Evolutionary conservation across 2,888 invertebrate genomes (phyloP).

Genomic region (Rugalucina vietnamica): DNA sequence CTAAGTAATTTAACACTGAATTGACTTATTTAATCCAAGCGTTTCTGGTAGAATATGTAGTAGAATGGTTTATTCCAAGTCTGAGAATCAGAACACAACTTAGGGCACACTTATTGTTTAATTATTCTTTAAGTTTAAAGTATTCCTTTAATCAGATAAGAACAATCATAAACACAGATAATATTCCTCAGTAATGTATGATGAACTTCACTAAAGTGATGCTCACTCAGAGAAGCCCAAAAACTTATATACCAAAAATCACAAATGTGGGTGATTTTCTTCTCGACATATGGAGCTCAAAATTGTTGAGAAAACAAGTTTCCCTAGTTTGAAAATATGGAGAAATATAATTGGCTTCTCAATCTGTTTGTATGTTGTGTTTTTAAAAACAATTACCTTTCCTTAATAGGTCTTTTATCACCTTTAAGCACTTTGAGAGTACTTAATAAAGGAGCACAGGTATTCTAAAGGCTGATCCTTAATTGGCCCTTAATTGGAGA

Average conservation of each 20-base stretch:
- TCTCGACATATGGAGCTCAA: conserved; percentile 18
- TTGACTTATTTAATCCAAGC: too few species aligned
- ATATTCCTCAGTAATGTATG: background rate
- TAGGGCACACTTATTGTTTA: too few species aligned
- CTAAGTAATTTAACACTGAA: too few species aligned
- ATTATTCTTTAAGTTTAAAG: too few species aligned
- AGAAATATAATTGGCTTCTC: background rate
- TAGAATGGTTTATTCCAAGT: too few species aligned
- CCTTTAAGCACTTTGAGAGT: conserved; percentile 47
- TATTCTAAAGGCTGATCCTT: conserved; percentile 39
- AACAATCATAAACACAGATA: background rate
- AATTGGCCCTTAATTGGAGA: conserved; percentile 38
- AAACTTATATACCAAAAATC: background rate
- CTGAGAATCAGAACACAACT: too few species aligned
- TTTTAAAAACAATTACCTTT: conserved; percentile 53
- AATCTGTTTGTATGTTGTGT: background rate
- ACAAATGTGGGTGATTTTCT: background rate
- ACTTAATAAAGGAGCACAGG: conserved; percentile 27
- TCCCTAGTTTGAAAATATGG: background rate
- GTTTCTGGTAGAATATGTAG: too few species aligned
- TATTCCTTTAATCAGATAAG: background rate
- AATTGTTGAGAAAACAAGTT: conserved; percentile 22
- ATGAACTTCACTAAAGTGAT: conserved; percentile 5
- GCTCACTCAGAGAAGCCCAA: background rate
- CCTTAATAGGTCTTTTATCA: conserved; percentile 31